These are phyloP conservation scores for Falco punctatus DNA, from an alignment of 2,113 vertebrate genomes.

Conservation along the genomic window DNA sequence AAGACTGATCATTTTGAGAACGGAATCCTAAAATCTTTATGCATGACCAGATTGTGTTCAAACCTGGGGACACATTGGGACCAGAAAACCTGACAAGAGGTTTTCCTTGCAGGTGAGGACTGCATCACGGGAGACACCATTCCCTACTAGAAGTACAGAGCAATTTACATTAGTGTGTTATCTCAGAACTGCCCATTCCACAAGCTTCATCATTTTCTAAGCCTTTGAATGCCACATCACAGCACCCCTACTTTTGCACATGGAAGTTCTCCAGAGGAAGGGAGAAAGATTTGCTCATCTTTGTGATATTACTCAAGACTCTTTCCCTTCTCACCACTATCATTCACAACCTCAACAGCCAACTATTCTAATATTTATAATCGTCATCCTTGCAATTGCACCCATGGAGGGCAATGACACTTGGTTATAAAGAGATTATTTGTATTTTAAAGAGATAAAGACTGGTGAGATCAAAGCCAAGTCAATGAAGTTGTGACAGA, in stretches of 20 bases:
- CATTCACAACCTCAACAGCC: background rate
- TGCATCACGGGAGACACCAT: background rate
- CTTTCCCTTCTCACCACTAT: background rate
- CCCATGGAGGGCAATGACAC: background rate
- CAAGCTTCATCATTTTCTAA: background rate
- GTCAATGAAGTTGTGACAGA: background rate
- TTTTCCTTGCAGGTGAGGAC: background rate
- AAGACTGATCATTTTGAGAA: background rate
- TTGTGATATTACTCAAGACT: background rate
- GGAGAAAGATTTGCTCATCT: background rate
- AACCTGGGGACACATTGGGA: background rate
- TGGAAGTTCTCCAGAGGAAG: background rate
- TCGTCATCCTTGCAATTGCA: background rate
- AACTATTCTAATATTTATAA: background rate
- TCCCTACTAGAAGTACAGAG: background rate
- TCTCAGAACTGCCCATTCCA: background rate
- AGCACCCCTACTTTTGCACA: background rate
- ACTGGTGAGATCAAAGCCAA: background rate
- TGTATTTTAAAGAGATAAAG: background rate
- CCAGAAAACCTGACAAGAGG: background rate
- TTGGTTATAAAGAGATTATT: background rate
- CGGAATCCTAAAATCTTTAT: background rate
- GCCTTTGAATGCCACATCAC: background rate
- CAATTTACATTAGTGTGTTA: background rate
- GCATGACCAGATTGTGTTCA: background rate